Percentiles rank a stretch among this genome's conserved stretches.
phyloP scores from a whole-genome alignment of 2,888 invertebrate species.

The Ochropleura leucogaster region DNA sequence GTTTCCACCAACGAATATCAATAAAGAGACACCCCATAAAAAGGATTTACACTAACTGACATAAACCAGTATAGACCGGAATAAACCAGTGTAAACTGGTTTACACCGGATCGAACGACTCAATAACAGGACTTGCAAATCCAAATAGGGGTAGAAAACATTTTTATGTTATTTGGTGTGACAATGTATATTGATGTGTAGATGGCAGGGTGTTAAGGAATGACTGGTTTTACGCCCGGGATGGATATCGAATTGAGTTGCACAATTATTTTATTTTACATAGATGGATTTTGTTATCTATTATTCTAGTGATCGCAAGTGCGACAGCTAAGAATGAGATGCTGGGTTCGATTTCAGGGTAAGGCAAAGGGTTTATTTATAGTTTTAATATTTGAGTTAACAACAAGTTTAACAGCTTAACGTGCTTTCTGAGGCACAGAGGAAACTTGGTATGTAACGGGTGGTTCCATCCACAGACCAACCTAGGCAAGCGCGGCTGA shows the following conservation, averaged over 20 bases:
- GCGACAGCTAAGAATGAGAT: no score
- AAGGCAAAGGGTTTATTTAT: no score
- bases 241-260: slow-evolving; percentile 7
- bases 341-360: no score
- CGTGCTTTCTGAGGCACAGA: no score
- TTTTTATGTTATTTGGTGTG: slow-evolving; percentile 55
- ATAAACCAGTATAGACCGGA: slow-evolving; percentile 57
- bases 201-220: not conserved
- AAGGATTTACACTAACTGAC: slow-evolving; percentile 61
- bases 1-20: slow-evolving; percentile 41
- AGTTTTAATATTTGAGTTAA: no score
- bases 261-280: not conserved
- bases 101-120: slow-evolving; percentile 63
- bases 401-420: no score
- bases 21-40: slow-evolving; percentile 61
- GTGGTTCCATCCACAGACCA: no score
- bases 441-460: no score
- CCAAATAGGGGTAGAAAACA: slow-evolving; percentile 43
- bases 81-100: slow-evolving; percentile 52
- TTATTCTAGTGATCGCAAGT: no score
- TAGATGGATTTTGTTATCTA: not conserved
- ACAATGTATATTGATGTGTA: not conserved
- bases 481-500: no score
- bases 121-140: slow-evolving; percentile 68
- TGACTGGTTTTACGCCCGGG: not conserved